Base-by-base conservation (phyloP, 2,113 vertebrate genomes). In the Cettia cetti region DNA sequence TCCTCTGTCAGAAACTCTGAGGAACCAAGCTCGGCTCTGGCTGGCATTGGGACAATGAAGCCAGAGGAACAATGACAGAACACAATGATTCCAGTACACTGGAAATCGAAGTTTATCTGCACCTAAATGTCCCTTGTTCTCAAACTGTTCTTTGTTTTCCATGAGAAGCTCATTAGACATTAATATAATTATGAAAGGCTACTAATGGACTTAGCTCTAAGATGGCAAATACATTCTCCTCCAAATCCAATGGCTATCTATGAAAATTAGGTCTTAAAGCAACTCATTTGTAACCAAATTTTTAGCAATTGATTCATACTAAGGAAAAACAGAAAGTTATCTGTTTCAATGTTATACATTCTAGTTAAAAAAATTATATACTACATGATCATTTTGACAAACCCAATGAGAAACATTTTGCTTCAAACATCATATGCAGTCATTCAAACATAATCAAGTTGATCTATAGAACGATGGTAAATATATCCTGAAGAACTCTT, bases 71-170 rank as follows among this genome's bases (percentile, higher is more conserved):
- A 61, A 33, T 27, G 59, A 53, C 4, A 61, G 47, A 70, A 54
- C 13, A 30, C 1, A 0, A n/a, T 23, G 9, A 50, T n/a, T 39
- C 0, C 0, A 71, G 19, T 31, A 56, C 37, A n/a, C 2, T 2
- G 0, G 19, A 70, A 63, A 19, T 66, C 0, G 0, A 33, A 70
- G 15, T 57, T 82, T 60, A 78, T 50, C 65, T 65, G 28, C 71
- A 63, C 49, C 49, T 52, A 78, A 24, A 68, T 17, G 17, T 47
- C 71, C 39, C 44, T 22, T 52, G 16, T n/a, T 86, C 65, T 76
- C 30, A 40, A 82, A 89, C 23, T 3, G 6, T 22, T 84, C 26
- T 89, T 83, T 16, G 24, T 53, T 56, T 66, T 78, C 33, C 31
- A 6, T 35, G 33, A 59, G 37, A 61, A 39, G 42, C 26, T 81